Conservation (phyloP, 2,888 invertebrate species). For the Nemapogon koenigi region DNA sequence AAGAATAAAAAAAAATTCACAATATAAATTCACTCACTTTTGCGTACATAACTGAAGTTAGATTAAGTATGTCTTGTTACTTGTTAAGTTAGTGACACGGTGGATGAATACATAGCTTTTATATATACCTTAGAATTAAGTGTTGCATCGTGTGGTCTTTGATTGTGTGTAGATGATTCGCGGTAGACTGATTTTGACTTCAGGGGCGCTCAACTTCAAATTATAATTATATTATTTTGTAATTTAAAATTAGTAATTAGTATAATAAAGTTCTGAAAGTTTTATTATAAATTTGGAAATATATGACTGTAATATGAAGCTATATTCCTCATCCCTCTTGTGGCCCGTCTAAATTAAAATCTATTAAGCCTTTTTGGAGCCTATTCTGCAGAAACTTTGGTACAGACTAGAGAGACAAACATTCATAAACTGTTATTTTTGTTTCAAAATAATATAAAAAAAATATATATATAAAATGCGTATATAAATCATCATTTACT, state of each 20-base stretch:
- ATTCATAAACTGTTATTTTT: no score
- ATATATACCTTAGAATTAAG: slow-evolving; percentile 16
- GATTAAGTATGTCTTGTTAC: neutral
- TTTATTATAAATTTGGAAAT: no score
- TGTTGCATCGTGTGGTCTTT: slow-evolving; percentile 12
- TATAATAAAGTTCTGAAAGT: neutral
- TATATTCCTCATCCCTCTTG: no score
- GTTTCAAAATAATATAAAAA: no score
- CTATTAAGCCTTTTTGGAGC: no score
- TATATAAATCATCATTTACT: no score
- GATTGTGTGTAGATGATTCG: slow-evolving; percentile 13
- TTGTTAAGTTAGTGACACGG: slow-evolving; percentile 14
- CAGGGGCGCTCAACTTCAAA: slow-evolving; percentile 6
- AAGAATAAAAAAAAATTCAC: neutral
- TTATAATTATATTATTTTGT: neutral
- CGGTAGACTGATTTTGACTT: slow-evolving; percentile 15
- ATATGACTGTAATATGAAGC: no score
- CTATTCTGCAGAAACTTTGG: no score
- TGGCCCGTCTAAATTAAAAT: no score
- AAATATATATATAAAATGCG: no score
- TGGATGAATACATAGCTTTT: slow-evolving; percentile 15
- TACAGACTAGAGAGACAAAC: no score
- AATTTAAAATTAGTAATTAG: neutral
- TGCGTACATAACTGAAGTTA: neutral
- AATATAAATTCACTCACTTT: slow-evolving; percentile 4